Evolutionary conservation across 2,888 invertebrate species (phyloP).

Genomic region (Conomelus anceps): DNA sequence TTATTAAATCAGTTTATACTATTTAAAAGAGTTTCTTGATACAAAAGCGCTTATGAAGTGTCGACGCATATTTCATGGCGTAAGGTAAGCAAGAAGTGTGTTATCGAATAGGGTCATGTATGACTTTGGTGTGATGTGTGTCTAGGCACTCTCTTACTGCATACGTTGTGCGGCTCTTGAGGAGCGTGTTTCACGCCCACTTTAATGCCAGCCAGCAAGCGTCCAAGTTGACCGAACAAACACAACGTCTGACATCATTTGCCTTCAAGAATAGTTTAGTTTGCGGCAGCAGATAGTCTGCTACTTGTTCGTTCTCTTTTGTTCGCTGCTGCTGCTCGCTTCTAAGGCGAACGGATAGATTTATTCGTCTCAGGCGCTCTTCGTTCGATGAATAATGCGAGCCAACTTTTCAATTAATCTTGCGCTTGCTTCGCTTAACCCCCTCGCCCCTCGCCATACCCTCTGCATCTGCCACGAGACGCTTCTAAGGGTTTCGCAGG

Average conservation of each 20-base stretch:
- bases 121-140: not conserved
- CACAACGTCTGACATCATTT: not conserved
- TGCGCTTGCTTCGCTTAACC: not conserved
- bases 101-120: not conserved
- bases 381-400: not conserved
- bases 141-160: not conserved
- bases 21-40: not conserved
- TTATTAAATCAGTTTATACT: too few species aligned
- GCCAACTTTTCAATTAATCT: constrained; percentile 13
- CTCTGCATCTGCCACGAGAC: not conserved
- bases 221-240: not conserved
- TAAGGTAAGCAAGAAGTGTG: not conserved
- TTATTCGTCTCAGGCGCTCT: not conserved
- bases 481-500: not conserved
- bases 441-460: too few species aligned
- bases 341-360: not conserved
- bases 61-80: not conserved
- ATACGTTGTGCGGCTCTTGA: not conserved
- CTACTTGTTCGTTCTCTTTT: not conserved
- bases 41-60: not conserved
- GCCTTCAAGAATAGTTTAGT: not conserved
- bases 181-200: not conserved
- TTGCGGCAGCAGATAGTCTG: not conserved
- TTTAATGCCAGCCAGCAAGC: not conserved
- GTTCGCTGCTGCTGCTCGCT: not conserved